Evolutionary conservation across 2,113 vertebrate species (phyloP).

Genomic region (Nothoprocta pentlandii): DNA sequence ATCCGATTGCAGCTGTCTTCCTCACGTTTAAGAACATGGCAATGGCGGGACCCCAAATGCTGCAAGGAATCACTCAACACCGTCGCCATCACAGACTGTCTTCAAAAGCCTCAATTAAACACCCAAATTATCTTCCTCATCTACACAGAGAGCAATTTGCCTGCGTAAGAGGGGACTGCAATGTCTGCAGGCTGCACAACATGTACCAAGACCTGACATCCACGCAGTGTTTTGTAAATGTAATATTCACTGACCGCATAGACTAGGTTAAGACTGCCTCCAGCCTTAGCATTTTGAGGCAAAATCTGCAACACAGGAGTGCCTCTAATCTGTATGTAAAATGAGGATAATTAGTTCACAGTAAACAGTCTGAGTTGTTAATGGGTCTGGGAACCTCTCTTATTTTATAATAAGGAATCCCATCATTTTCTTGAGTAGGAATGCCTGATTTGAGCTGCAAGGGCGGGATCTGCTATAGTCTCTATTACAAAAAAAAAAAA

Average conservation of each 20-base stretch:
- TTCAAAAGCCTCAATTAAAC: neutral
- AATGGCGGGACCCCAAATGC: accelerated
- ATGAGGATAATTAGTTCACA: conserved; percentile 10
- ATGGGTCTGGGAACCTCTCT: neutral
- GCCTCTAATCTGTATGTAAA: conserved; percentile 2
- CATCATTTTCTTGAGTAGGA: neutral
- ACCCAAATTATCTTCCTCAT: neutral
- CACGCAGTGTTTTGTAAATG: neutral
- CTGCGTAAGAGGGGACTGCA: accelerated
- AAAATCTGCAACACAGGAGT: neutral
- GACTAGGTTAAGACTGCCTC: neutral
- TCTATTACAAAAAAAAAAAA: neutral
- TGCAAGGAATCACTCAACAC: neutral
- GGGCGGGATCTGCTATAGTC: neutral
- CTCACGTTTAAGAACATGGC: neutral
- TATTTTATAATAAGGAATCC: neutral
- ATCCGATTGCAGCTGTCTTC: neutral
- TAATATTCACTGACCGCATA: neutral
- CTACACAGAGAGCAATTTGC: accelerated
- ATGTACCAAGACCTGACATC: neutral
- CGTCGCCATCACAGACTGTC: neutral
- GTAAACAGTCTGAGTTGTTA: conserved; percentile 15
- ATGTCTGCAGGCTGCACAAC: neutral
- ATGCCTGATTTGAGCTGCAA: neutral
- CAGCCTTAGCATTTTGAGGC: neutral